Percentiles rank a stretch among this genome's conserved stretches.
phyloP scores from a whole-genome alignment of 1,140 invertebrate genomes.

The Bradysia coprophila region DNA sequence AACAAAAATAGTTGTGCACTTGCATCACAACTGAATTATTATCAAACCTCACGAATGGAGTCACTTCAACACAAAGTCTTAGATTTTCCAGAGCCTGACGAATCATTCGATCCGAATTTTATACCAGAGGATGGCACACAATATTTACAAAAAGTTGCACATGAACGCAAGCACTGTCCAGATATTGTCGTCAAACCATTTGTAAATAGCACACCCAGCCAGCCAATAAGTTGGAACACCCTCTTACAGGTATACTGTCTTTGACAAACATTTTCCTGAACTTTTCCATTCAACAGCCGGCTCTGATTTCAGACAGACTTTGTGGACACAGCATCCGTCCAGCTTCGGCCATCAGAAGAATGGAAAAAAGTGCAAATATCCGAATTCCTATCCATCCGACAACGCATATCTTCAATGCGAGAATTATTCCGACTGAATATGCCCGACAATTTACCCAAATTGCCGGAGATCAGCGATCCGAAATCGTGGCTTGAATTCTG shows the following conservation, averaged over 20 bases:
- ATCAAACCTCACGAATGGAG: no score
- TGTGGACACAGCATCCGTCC: neutral
- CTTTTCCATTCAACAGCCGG: neutral
- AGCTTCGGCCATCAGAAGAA: conserved; percentile 14
- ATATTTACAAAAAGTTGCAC: conserved; percentile 17
- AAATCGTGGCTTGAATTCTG: conserved; percentile 15
- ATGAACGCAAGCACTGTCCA: conserved; percentile 17
- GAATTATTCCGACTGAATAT: no score
- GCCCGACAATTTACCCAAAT: neutral
- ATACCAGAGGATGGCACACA: conserved; percentile 15
- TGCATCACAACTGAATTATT: no score
- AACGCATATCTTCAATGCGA: no score
- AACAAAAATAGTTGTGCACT: no score
- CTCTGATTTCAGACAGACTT: neutral
- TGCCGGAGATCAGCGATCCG: conserved; percentile 5
- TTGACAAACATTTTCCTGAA: conserved; percentile 9
- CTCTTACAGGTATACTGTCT: conserved; percentile 3
- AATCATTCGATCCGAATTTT: conserved; percentile 14
- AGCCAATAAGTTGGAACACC: neutral
- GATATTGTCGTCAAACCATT: conserved; percentile 14
- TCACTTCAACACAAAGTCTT: conserved; percentile 17
- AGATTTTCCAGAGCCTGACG: conserved; percentile 15
- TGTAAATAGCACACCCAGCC: neutral
- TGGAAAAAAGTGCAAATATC: conserved; percentile 13
- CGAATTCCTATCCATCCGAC: conserved; percentile 7